Evolutionary conservation across 2,888 invertebrate genomes (phyloP).

Genomic region (Eupithecia dodoneata): DNA sequence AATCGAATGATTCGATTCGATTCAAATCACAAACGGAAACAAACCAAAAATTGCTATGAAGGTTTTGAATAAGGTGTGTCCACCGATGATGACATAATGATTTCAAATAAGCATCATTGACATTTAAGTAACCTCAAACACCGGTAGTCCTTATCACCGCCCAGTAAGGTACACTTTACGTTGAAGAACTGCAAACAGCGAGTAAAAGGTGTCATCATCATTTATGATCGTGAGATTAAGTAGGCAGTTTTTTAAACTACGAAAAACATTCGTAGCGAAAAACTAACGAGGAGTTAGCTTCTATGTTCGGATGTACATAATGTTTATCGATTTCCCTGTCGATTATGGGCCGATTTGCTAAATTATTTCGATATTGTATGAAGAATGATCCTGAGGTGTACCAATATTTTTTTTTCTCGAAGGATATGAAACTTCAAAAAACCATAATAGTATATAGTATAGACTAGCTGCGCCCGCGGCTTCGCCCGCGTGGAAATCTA

Average conservation of each 20-base stretch:
- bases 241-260: neutral
- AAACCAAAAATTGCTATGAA: neutral
- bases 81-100: conserved; percentile 52
- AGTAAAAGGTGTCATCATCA: conserved; percentile 14
- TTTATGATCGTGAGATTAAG: conserved; percentile 21
- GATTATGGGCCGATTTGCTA: too few species aligned
- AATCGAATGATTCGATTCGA: neutral
- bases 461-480: too few species aligned
- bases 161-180: conserved; percentile 30
- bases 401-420: too few species aligned
- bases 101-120: conserved; percentile 42
- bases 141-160: conserved; percentile 34
- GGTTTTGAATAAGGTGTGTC: conserved; percentile 47
- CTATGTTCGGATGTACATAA: too few species aligned
- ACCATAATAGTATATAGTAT: too few species aligned
- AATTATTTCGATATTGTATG: too few species aligned
- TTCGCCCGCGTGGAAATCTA: too few species aligned
- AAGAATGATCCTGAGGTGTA: too few species aligned
- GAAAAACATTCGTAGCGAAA: too few species aligned
- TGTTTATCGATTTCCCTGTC: too few species aligned
- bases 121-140: conserved; percentile 40
- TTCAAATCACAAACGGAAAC: neutral
- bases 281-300: too few species aligned
- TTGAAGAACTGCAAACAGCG: conserved; percentile 8
- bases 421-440: too few species aligned